These are phyloP conservation scores for Geotrypetes seraphini DNA, from an alignment of 2,797 vertebrate genomes.

Conservation along the genomic window DNA sequence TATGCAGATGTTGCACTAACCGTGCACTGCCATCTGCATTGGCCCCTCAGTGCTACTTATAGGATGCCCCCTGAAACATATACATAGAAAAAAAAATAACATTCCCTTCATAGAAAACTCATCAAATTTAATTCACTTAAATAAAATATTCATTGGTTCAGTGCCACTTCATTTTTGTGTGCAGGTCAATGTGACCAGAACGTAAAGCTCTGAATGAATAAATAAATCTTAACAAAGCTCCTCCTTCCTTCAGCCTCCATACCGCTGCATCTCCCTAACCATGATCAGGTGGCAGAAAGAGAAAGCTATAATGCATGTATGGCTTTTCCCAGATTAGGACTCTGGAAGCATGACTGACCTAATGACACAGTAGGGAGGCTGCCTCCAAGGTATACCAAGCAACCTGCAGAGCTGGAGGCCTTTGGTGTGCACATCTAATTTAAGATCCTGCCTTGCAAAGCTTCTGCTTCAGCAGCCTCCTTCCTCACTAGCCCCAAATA, in stretches of 20 bases:
- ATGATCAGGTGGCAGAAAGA: slow-evolving; percentile 33
- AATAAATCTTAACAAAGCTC: slow-evolving; percentile 49
- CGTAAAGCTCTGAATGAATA: slow-evolving; percentile 54
- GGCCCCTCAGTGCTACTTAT: too few species aligned
- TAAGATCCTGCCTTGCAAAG: too few species aligned
- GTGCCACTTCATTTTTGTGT: slow-evolving; percentile 18
- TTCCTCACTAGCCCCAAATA: too few species aligned
- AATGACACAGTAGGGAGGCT: slow-evolving; percentile 5
- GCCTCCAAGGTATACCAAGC: slow-evolving; percentile 15
- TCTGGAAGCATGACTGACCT: slow-evolving; percentile 32
- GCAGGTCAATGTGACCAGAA: slow-evolving; percentile 23
- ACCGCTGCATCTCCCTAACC: slow-evolving; percentile 33
- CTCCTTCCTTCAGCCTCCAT: slow-evolving; percentile 38
- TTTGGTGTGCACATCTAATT: too few species aligned
- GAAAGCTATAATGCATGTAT: slow-evolving; percentile 19
- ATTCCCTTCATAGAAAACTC: too few species aligned
- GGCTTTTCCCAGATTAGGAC: slow-evolving; percentile 33
- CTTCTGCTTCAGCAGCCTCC: slow-evolving; percentile 38
- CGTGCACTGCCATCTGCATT: too few species aligned
- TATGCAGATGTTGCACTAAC: too few species aligned
- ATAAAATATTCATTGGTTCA: slow-evolving; percentile 24
- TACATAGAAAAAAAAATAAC: too few species aligned
- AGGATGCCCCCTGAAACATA: too few species aligned
- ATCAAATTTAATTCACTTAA: too few species aligned
- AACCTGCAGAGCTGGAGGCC: slow-evolving; percentile 20